A percentile compares a stretch with the other conserved stretches of the same genome.
Evolutionary conservation across 2,888 invertebrate species (phyloP).

Genomic region (Stictocephala bisonia): DNA sequence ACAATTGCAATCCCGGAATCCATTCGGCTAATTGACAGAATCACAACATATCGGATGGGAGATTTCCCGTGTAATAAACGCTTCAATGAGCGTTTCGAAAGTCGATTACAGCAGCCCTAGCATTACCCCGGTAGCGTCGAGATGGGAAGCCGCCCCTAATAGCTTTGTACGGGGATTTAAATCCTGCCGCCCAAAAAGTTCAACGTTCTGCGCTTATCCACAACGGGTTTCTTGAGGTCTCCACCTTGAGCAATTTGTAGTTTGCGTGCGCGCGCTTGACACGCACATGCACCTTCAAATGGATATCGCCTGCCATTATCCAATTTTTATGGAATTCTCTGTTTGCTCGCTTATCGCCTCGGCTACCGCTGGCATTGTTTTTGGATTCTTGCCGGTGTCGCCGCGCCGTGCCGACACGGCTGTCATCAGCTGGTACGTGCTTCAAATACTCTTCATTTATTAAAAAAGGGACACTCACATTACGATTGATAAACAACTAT

Average conservation of each 20-base stretch:
- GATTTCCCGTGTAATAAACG: conserved; percentile 19
- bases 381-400: background rate
- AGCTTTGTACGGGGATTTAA: conserved; percentile 30
- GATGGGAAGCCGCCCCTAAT: no score
- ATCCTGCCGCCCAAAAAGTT: conserved; percentile 23
- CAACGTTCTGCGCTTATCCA: conserved; percentile 5
- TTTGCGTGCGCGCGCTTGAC: conserved; percentile 11
- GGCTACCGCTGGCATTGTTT: background rate
- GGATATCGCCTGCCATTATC: conserved; percentile 43
- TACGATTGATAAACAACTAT: no score
- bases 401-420: background rate
- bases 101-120: conserved; percentile 24
- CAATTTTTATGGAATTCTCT: conserved; percentile 46
- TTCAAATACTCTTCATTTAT: no score
- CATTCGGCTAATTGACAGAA: conserved; percentile 21
- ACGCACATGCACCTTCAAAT: conserved; percentile 27
- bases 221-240: background rate
- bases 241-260: background rate
- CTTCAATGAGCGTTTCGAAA: conserved; percentile 20
- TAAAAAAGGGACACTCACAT: no score
- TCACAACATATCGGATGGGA: conserved; percentile 27
- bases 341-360: conserved; percentile 18
- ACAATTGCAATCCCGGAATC: conserved; percentile 15
- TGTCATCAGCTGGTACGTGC: no score
- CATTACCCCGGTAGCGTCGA: conserved; percentile 30